Evolutionary conservation across 2,888 invertebrate species (phyloP).

Genomic region (Luperina testacea): DNA sequence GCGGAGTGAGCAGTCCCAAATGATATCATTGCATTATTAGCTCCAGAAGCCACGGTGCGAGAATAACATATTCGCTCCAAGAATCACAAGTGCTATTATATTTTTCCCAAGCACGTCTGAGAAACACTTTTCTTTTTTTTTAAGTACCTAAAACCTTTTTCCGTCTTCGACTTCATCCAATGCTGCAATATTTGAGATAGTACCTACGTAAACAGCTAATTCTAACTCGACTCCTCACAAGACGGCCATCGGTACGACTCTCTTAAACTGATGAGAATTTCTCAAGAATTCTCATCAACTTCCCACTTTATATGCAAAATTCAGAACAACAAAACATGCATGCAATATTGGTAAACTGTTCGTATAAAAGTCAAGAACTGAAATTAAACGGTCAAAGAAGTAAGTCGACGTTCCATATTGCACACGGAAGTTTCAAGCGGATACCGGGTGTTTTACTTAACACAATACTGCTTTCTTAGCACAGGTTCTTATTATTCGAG

Average conservation of each 20-base stretch:
- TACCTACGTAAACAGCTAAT: conserved; percentile 8
- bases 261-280: conserved; percentile 15
- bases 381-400: conserved; percentile 71
- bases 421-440: conserved; percentile 71
- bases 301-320: conserved; percentile 29
- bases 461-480: conserved; percentile 75
- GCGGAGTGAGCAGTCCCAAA: conserved; percentile 24
- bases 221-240: background rate
- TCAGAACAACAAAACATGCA: conserved; percentile 36
- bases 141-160: background rate
- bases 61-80: conserved; percentile 27
- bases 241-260: background rate
- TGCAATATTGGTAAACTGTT: conserved; percentile 50
- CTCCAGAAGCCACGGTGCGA: background rate
- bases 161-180: background rate
- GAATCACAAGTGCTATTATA: conserved; percentile 11
- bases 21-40: conserved; percentile 27
- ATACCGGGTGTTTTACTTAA: conserved; percentile 77
- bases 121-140: conserved; percentile 8
- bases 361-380: conserved; percentile 61
- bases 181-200: background rate
- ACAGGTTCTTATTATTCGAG: conserved; percentile 82
- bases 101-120: background rate
- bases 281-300: conserved; percentile 34
- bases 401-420: conserved; percentile 60